Evolutionary conservation across 2,888 invertebrate genomes (phyloP).

Genomic region (Callyntrura guangdongensis): DNA sequence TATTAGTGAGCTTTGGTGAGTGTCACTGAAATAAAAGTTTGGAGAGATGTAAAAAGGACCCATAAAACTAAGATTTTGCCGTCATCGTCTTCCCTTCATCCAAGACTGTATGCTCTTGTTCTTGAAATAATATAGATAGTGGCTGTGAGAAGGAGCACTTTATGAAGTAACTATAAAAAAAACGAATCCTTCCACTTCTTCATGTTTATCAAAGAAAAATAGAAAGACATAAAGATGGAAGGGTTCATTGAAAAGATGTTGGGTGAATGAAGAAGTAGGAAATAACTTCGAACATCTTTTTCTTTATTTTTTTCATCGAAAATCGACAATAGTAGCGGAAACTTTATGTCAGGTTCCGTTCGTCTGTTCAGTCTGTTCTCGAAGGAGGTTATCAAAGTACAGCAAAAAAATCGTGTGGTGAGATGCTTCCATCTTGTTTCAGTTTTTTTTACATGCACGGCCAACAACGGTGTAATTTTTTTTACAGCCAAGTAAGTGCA

Average conservation of each 20-base stretch:
- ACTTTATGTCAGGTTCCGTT: not conserved
- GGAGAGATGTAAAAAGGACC: not conserved
- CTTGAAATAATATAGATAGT: not conserved
- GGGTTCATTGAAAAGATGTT: conserved; percentile 58
- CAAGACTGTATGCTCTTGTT: not conserved
- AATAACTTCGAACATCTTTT: conserved; percentile 23
- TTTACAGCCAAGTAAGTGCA: not conserved
- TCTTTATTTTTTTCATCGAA: not conserved
- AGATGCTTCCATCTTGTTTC: not conserved
- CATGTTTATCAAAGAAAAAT: conserved; percentile 1
- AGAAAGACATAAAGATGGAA: conserved; percentile 51
- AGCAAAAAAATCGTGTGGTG: no score
- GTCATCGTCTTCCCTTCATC: not conserved
- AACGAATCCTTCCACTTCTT: not conserved
- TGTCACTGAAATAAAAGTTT: not conserved
- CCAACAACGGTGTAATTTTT: not conserved
- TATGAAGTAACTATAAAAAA: conserved; percentile 10
- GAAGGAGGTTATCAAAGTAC: no score
- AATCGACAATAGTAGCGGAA: not conserved
- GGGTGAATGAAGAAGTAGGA: conserved; percentile 44
- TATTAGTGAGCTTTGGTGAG: not conserved
- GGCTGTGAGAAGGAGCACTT: not conserved
- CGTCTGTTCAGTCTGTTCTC: not conserved
- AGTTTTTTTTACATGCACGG: no score
- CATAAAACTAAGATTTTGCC: not conserved